These are phyloP conservation scores for Callocephalon fimbriatum DNA, from an alignment of 2,113 vertebrate species.

Conservation along the genomic window DNA sequence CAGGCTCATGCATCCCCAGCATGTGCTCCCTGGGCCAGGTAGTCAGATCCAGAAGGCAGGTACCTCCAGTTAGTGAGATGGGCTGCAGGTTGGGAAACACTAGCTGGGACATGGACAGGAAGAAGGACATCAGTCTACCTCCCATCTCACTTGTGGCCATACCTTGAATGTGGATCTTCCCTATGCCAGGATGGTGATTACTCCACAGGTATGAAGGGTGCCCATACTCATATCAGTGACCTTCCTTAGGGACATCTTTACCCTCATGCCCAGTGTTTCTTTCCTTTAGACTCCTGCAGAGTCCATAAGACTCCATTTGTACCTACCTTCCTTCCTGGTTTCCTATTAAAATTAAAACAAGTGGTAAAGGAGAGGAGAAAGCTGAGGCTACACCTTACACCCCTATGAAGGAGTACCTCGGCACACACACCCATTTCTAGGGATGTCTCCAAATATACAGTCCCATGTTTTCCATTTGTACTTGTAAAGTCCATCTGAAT, in stretches of 20 bases:
- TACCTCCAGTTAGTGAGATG: background rate
- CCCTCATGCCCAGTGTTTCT: background rate
- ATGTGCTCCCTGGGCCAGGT: background rate
- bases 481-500: background rate
- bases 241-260: background rate
- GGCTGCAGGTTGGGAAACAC: background rate
- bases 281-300: background rate
- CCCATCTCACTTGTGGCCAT: background rate
- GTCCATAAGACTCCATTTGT: background rate
- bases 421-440: rapidly evolving
- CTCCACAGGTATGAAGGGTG: background rate
- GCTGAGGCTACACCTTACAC: background rate
- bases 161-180: background rate
- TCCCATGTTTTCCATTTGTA: background rate
- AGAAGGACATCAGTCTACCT: background rate
- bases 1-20: rapidly evolving
- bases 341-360: background rate
- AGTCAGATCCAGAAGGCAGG: background rate
- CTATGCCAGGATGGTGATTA: background rate
- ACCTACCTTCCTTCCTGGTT: background rate
- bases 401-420: rapidly evolving
- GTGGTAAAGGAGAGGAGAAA: background rate
- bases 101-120: background rate
- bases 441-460: background rate
- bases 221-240: background rate